phyloP scores from a whole-genome alignment of 2,888 invertebrate genomes.

The Cosmia pyralina region DNA sequence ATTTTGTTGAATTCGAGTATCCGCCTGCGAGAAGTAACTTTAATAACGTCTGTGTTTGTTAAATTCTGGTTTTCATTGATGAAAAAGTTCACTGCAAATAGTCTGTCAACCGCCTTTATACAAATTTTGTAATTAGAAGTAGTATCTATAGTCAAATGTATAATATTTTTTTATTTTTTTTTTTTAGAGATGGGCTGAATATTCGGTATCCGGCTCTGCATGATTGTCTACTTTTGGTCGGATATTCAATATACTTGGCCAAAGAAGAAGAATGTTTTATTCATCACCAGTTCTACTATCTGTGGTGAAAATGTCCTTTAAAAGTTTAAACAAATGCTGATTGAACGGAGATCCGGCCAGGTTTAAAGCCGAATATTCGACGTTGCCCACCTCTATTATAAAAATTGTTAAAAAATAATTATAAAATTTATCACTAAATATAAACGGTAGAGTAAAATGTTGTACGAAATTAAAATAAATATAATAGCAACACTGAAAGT shows the following conservation, averaged over 20 bases:
- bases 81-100: background rate
- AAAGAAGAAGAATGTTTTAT: background rate
- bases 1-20: slow-evolving; percentile 13
- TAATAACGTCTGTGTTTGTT: background rate
- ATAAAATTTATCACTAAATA: slow-evolving; percentile 25
- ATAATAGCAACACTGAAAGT: background rate
- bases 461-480: slow-evolving; percentile 15
- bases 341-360: slow-evolving; percentile 9
- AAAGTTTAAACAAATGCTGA: background rate
- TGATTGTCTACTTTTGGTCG: background rate
- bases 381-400: background rate
- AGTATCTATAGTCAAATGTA: slow-evolving; percentile 23
- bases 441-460: slow-evolving; percentile 32
- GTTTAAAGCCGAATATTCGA: slow-evolving; percentile 12
- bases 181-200: slow-evolving; percentile 12
- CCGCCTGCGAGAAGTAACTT: slow-evolving; percentile 3
- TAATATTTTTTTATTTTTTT: slow-evolving; percentile 5
- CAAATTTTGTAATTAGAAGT: slow-evolving; percentile 16
- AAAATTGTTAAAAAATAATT: slow-evolving; percentile 12
- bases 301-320: background rate
- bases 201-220: background rate
- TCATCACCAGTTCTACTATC: too few species aligned
- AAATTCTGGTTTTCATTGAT: background rate
- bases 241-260: background rate
- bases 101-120: slow-evolving; percentile 1